Evolutionary conservation across 2,888 invertebrate genomes (phyloP), one percentile per base, ranked within the genome.

Genomic region (Sphaerophoria rueppellii): DNA sequence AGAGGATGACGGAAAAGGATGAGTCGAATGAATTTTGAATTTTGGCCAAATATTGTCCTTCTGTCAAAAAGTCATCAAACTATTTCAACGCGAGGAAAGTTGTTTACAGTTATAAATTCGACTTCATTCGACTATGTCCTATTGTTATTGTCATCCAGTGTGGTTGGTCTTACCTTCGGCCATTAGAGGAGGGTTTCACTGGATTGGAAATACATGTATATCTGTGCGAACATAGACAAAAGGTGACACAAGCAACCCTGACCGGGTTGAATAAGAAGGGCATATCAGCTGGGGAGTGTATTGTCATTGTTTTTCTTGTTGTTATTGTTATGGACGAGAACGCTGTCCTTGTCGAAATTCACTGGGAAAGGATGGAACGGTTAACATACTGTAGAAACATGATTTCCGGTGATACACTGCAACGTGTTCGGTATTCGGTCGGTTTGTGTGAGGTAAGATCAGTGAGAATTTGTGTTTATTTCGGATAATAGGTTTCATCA

Each of bases 311-410:
- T 40, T 16, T 16, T 16, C 2, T 40, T 37, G 60, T 60, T 60
- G 55, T 46, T 40, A n/a, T 65, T 52, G 63, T 50, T 43, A 43
- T 43, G 65, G 52, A 65, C 52, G 60, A 24, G 54, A 46, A 40
- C 70, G 43, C 34, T 6, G 50, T 46, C 24, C 43, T 43, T 9
- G 50, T 46, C 24, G 65, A 4, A 32, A 9, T 9, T 11, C 9
- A 9, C 16, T 37, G 72, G 32, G 9, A 32, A 12, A 14, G 46
- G 52, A 78, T 82, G 78, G 78, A 82, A 70, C 73, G 63, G 73
- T 78, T 73, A 63, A 70, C 78, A 80, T 57, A 9, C 11, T 67
- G 60, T 60, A 67, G 58, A 40, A 65, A 67, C 72, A 65, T 40
- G 24, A 34, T 65, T 34, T 61, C 46, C 37, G 9, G 11, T 5